Evolutionary conservation across 23 tunicate genomes (phyloP).

Genomic region (Trididemnum miniatum): DNA sequence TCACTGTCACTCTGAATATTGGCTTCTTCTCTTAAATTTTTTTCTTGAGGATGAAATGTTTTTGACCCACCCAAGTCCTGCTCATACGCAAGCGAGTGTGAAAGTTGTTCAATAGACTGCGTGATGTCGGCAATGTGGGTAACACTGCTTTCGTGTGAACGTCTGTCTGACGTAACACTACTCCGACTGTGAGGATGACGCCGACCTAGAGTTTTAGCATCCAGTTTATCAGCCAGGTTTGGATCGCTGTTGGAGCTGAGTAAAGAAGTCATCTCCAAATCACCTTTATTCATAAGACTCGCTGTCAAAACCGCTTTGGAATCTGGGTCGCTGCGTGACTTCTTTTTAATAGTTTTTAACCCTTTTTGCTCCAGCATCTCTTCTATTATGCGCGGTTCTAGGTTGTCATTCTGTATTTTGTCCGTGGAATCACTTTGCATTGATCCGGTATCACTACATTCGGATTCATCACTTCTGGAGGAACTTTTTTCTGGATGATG

Average conservation of each 20-base stretch:
- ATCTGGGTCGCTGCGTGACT: conserved; percentile 86
- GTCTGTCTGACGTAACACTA: background rate
- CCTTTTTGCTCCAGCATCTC: background rate
- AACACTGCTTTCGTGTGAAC: background rate
- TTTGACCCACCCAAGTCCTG: background rate
- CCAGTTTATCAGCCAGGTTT: background rate
- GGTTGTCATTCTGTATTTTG: background rate
- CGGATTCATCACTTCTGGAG: conserved; percentile 42
- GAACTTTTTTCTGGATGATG: background rate
- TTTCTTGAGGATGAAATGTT: background rate
- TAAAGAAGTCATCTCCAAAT: background rate
- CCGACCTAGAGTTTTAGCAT: background rate
- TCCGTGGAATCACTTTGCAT: conserved; percentile 16
- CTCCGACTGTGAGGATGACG: background rate
- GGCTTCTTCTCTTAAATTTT: background rate
- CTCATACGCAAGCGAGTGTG: background rate
- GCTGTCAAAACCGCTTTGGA: conserved; percentile 44
- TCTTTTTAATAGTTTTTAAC: conserved; percentile 52
- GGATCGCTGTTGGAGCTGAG: conserved; percentile 73
- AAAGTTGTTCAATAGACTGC: background rate
- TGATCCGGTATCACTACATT: conserved; percentile 31
- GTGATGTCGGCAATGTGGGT: conserved; percentile 1
- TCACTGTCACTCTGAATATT: background rate
- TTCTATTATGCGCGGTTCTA: background rate
- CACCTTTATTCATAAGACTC: background rate